phyloP scores from a whole-genome alignment of 2,113 vertebrate genomes.

The Apistogramma diplotaenia region DNA sequence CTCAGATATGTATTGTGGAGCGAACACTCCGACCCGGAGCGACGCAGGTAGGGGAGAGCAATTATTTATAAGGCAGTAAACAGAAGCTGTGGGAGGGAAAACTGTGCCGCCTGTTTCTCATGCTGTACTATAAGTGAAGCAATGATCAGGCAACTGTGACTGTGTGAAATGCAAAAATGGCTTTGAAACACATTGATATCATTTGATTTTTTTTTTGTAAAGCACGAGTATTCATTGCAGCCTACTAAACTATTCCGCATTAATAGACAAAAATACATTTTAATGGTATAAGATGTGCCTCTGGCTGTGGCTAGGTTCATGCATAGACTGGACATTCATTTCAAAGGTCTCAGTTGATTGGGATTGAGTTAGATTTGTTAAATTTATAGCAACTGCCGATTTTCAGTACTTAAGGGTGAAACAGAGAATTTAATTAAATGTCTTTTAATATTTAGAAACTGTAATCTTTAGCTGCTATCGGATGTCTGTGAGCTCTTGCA shows the following conservation, averaged over 20 bases:
- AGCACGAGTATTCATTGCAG: not conserved
- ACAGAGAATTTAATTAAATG: not conserved
- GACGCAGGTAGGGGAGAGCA: not conserved
- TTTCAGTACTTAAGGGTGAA: not conserved
- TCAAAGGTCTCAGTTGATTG: not conserved
- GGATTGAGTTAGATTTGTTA: not conserved
- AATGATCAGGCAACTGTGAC: not conserved
- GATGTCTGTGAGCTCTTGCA: not conserved
- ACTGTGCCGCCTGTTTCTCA: not conserved
- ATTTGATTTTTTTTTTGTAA: not conserved
- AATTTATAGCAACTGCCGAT: not conserved
- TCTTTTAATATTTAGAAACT: not conserved
- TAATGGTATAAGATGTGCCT: not conserved
- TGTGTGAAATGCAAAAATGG: not conserved
- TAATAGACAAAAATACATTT: not conserved
- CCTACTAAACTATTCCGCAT: not conserved
- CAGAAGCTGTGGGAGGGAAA: slow-evolving; percentile 31
- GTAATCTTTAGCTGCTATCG: not conserved
- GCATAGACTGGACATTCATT: too few relatives aligned
- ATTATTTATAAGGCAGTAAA: slow-evolving; percentile 61
- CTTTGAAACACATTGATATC: not conserved
- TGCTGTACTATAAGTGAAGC: not conserved
- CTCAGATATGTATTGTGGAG: not conserved
- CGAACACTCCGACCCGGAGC: not conserved
- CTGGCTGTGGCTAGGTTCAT: not conserved